Evolutionary conservation across 1,140 invertebrate genomes (phyloP).

Genomic region (Pentalonia nigronervosa): DNA sequence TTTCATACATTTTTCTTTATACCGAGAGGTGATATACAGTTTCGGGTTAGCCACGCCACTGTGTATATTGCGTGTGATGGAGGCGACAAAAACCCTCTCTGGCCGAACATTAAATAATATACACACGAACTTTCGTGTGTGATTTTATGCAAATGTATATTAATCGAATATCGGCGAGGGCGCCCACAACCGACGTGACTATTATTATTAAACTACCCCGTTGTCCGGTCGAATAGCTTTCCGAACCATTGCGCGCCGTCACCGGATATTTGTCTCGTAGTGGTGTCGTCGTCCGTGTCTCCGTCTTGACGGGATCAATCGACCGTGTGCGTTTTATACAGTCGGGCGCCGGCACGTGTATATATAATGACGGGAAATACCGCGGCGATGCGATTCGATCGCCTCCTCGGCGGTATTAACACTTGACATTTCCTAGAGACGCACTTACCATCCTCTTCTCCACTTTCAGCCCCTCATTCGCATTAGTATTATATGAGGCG

Average conservation of each 20-base stretch:
- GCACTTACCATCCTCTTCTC: not conserved
- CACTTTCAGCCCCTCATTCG: not conserved
- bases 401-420: not conserved
- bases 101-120: no score
- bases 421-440: not conserved
- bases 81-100: not conserved
- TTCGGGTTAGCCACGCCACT: no score
- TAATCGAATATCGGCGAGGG: not conserved
- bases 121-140: not conserved
- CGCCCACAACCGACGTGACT: not conserved
- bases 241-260: conserved; percentile 32
- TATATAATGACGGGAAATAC: conserved; percentile 1
- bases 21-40: no score
- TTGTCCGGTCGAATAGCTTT: conserved; percentile 41
- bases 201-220: not conserved
- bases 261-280: conserved; percentile 44
- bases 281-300: conserved; percentile 22
- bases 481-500: not conserved
- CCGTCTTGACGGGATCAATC: conserved; percentile 27
- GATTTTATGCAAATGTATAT: not conserved
- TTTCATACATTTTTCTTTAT: no score
- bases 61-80: no score
- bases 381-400: not conserved
- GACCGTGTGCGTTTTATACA: not conserved
- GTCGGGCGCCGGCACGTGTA: not conserved